These are phyloP conservation scores for Palythoa heliodiscus DNA, from an alignment of 92 coral and sea anemone genomes.

Conservation along the genomic window DNA sequence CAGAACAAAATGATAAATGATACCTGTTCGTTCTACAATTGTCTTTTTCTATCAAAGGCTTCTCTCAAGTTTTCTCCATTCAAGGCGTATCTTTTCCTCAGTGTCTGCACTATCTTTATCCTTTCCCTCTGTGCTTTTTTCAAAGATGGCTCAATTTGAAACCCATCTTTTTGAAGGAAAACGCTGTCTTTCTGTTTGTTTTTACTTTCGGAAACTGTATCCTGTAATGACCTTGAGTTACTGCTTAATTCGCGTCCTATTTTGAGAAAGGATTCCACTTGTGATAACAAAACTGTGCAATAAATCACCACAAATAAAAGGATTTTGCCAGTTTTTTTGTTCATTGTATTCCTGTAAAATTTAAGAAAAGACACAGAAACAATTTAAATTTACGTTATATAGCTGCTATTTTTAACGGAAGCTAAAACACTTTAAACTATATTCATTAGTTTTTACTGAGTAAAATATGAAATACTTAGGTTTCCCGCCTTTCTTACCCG, in stretches of 20 bases:
- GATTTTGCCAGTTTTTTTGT: constrained; percentile 8
- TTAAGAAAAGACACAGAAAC: neutral
- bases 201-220: neutral
- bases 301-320: constrained; percentile 13
- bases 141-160: neutral
- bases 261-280: constrained; percentile 16
- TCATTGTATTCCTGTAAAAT: constrained; percentile 24
- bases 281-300: constrained; percentile 5
- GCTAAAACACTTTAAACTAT: no score
- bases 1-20: neutral
- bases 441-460: no score
- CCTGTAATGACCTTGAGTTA: neutral
- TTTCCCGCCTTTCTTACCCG: no score
- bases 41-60: neutral
- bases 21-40: constrained; percentile 16
- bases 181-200: neutral
- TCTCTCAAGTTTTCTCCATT: neutral
- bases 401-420: neutral
- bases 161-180: neutral
- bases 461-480: no score
- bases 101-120: neutral
- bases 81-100: neutral
- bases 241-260: constrained; percentile 30
- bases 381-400: neutral
- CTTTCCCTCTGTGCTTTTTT: constrained; percentile 10